A percentile compares a stretch with the other conserved stretches of the same genome.
These are phyloP conservation scores for Pteria penguin DNA, from an alignment of 2,888 invertebrate species.

Conservation along the genomic window DNA sequence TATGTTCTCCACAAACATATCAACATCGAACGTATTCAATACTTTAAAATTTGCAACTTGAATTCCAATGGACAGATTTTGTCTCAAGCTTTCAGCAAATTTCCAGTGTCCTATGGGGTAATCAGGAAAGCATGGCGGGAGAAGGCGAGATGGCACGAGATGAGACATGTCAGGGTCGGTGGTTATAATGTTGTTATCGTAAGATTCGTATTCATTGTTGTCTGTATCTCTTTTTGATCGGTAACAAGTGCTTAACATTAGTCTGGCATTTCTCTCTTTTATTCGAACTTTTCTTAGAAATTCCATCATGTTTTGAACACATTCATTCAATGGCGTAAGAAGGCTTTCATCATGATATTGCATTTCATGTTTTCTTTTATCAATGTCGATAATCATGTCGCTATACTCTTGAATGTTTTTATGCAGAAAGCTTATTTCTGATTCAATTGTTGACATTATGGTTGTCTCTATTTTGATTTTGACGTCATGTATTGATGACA, in stretches of 20 bases:
- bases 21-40: neutral
- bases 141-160: neutral
- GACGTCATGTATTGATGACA: neutral
- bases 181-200: neutral
- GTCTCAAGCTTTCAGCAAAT: neutral
- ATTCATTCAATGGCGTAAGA: neutral
- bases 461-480: neutral
- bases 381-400: neutral
- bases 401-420: neutral
- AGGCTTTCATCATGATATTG: neutral
- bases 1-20: slow-evolving; percentile 1
- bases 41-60: neutral
- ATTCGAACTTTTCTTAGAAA: neutral
- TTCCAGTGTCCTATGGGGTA: neutral
- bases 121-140: neutral
- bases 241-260: neutral
- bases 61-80: neutral
- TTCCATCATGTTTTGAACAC: neutral
- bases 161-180: too few relatives aligned
- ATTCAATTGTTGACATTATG: neutral
- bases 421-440: neutral
- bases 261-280: neutral
- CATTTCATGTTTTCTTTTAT: neutral
- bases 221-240: neutral
- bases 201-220: neutral